Conservation (phyloP, 2,888 invertebrate species). For the Dynastes grantii region DNA sequence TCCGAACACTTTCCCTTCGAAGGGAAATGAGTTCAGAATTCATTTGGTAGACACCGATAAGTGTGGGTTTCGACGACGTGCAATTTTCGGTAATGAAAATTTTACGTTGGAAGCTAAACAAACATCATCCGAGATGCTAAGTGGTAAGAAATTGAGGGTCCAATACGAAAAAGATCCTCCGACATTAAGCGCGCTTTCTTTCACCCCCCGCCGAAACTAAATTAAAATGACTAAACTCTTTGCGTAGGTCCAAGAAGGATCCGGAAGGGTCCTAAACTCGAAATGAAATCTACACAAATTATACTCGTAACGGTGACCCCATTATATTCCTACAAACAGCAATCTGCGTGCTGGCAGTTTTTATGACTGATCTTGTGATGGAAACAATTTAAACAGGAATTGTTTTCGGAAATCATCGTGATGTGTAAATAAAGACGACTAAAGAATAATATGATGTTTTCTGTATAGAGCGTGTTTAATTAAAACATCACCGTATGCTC, state of each 20-base stretch:
- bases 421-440: slow-evolving; percentile 24
- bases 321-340: slow-evolving; percentile 44
- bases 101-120: slow-evolving; percentile 42
- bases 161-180: slow-evolving; percentile 20
- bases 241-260: background rate
- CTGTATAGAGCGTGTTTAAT: background rate
- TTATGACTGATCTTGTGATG: slow-evolving; percentile 30
- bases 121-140: slow-evolving; percentile 32
- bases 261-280: slow-evolving; percentile 20
- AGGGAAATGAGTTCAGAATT: slow-evolving; percentile 19
- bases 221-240: slow-evolving; percentile 43
- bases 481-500: background rate
- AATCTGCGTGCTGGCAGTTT: slow-evolving; percentile 35
- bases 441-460: background rate
- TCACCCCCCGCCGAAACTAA: background rate
- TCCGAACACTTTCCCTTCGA: background rate
- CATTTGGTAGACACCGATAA: slow-evolving; percentile 37
- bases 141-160: slow-evolving; percentile 27
- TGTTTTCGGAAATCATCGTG: slow-evolving; percentile 33
- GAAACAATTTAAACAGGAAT: slow-evolving; percentile 25
- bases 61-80: slow-evolving; percentile 14
- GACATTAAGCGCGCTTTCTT: slow-evolving; percentile 36
- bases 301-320: slow-evolving; percentile 23
- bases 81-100: slow-evolving; percentile 42
- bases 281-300: slow-evolving; percentile 46